Conservation (phyloP, 2,113 vertebrate species). For the Catharus fuscescens region DNA sequence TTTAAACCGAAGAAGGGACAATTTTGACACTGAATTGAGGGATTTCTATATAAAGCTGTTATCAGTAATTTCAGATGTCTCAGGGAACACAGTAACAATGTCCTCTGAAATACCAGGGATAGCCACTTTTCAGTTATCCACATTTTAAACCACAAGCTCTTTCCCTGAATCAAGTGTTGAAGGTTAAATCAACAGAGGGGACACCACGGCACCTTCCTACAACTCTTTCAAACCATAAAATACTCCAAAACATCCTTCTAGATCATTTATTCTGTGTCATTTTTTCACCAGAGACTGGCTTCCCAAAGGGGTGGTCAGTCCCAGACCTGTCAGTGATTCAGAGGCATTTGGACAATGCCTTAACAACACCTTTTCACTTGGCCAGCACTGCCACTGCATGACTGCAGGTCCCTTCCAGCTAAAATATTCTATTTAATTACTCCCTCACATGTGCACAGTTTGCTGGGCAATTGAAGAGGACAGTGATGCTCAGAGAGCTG, state of each 20-base stretch:
- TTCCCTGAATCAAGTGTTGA: background rate
- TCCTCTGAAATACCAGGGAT: background rate
- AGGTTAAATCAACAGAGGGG: background rate
- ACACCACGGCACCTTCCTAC: background rate
- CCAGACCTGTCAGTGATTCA: background rate
- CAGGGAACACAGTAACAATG: background rate
- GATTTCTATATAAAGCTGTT: background rate
- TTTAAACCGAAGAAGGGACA: background rate
- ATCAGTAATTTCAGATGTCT: background rate
- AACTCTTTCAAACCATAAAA: background rate
- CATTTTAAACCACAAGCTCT: background rate
- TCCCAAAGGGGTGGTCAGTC: background rate
- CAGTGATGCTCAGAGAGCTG: background rate
- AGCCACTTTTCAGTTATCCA: background rate
- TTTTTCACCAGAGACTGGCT: background rate
- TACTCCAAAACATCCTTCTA: background rate
- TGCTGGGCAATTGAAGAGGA: background rate
- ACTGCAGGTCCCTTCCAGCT: background rate
- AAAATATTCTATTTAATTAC: background rate
- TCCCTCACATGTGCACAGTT: background rate
- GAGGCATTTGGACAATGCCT: background rate
- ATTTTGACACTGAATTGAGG: rapidly evolving
- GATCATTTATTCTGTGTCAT: background rate
- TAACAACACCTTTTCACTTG: background rate
- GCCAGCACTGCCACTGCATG: background rate